These are phyloP conservation scores for Cheilosia impressa DNA, from an alignment of 2,888 invertebrate species.

Conservation along the genomic window DNA sequence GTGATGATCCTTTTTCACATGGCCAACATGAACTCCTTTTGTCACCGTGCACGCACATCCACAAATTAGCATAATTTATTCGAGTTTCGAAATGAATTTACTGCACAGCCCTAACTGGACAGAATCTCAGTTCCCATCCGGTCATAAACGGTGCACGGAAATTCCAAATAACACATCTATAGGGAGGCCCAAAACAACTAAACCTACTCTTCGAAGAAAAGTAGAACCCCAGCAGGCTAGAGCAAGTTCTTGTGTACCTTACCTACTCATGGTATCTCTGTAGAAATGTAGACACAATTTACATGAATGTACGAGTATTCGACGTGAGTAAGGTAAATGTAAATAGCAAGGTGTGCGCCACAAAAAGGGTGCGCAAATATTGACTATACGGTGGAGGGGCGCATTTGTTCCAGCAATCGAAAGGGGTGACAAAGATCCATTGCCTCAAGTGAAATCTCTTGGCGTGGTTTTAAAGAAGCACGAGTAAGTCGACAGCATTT, in stretches of 20 bases:
- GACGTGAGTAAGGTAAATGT: slow-evolving; percentile 55
- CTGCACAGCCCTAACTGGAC: slow-evolving; percentile 50
- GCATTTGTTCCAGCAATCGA: not conserved
- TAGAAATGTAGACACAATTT: slow-evolving; percentile 20
- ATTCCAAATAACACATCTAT: slow-evolving; percentile 7
- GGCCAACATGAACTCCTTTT: slow-evolving; percentile 61
- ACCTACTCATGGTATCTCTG: slow-evolving; percentile 9
- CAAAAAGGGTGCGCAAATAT: slow-evolving; percentile 62
- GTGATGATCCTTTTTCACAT: slow-evolving; percentile 71
- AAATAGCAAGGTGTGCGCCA: slow-evolving; percentile 70
- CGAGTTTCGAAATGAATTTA: slow-evolving; percentile 30
- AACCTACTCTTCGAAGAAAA: slow-evolving; percentile 3
- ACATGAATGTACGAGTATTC: slow-evolving; percentile 12
- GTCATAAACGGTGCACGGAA: slow-evolving; percentile 58
- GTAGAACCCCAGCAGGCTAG: slow-evolving; percentile 22
- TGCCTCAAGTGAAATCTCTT: too few relatives aligned
- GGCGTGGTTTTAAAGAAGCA: too few relatives aligned
- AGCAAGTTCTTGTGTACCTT: slow-evolving; percentile 30
- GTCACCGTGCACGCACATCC: slow-evolving; percentile 69
- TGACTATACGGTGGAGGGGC: not conserved
- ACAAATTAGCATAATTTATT: slow-evolving; percentile 73
- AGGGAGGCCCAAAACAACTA: not conserved
- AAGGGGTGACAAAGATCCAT: not conserved
- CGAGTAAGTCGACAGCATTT: too few relatives aligned
- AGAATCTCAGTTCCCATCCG: slow-evolving; percentile 68